These are phyloP conservation scores for Apis florea DNA, from an alignment of 1,140 invertebrate species.

Conservation along the genomic window DNA sequence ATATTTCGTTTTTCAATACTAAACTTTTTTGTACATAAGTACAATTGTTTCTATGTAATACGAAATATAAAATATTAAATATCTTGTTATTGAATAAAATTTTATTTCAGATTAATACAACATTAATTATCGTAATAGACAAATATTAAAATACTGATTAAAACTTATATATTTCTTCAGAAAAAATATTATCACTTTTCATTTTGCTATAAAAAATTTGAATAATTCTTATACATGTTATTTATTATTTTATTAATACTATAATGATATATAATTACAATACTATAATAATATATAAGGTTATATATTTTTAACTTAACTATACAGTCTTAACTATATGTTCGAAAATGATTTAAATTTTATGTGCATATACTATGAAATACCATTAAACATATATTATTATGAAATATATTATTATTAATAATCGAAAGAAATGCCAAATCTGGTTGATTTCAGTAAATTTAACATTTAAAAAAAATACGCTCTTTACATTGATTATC, in stretches of 20 bases:
- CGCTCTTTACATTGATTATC: too few relatives aligned
- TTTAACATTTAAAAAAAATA: too few relatives aligned
- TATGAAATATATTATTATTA: too few relatives aligned
- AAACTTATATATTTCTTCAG: conserved; percentile 23
- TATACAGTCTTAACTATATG: too few relatives aligned
- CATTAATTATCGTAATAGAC: background rate
- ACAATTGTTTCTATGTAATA: background rate
- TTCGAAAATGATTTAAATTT: too few relatives aligned
- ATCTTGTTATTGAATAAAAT: too few relatives aligned
- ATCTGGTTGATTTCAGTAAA: too few relatives aligned
- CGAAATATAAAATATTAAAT: background rate
- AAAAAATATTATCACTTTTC: conserved; percentile 49
- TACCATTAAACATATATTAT: too few relatives aligned
- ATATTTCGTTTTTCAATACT: background rate
- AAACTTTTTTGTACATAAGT: background rate
- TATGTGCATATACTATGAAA: too few relatives aligned
- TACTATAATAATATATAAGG: background rate
- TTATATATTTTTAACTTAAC: too few relatives aligned
- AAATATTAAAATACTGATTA: background rate
- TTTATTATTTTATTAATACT: background rate
- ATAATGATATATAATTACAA: background rate
- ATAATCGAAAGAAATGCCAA: too few relatives aligned
- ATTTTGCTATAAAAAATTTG: conserved; percentile 53
- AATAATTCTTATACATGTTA: conserved; percentile 40
- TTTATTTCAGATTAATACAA: background rate